Evolutionary conservation across 1,140 invertebrate genomes (phyloP), one percentile per base, ranked within the genome.

Genomic region (Muscidifurax raptorellus): DNA sequence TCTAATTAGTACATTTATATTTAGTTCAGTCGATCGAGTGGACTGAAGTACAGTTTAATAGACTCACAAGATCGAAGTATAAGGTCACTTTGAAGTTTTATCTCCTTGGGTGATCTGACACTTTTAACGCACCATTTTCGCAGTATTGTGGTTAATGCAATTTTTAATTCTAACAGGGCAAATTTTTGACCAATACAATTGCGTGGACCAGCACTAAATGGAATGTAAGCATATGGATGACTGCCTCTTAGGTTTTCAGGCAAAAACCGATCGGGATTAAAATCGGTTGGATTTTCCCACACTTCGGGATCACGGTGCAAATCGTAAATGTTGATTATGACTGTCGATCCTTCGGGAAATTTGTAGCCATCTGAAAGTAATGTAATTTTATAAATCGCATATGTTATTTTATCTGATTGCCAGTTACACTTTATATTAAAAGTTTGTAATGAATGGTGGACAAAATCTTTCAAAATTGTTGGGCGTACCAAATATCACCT

Each of bases 161-260:
- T 18, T 72, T 92, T 88, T 95, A 94, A 90, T 89, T 95, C 94
- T 87, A 94, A 88, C 86, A 93, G 84, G 6, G 94, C 94, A 88
- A 94, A 95, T 88, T 93, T 94, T 85, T 94, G 94, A 80, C 94
- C 95, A 66, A 95, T 94, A 86, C 95, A 95, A 87, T 95, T 95
- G 86, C 95, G 89, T 4, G 93, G 92, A 13, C 95, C 95, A 59
- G 93, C 94, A 44, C 94, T 95, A 86, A 95, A 95, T 15, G 95
- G 94, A 40, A 95, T 85, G 83, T 94, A 95, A 15, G 91, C 91
- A 82, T 91, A 94, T 0, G 93, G 92, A 85, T 93, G 88, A 85
- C 93, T 88, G 52, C 92, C 87, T 67, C 86, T 86, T 0, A 87
- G 87, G 72, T 93, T 91, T 85, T 93, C 90, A 10, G 94, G 93